Base-by-base conservation (phyloP, 2,113 vertebrate genomes). In the Pleuronectes platessa region DNA sequence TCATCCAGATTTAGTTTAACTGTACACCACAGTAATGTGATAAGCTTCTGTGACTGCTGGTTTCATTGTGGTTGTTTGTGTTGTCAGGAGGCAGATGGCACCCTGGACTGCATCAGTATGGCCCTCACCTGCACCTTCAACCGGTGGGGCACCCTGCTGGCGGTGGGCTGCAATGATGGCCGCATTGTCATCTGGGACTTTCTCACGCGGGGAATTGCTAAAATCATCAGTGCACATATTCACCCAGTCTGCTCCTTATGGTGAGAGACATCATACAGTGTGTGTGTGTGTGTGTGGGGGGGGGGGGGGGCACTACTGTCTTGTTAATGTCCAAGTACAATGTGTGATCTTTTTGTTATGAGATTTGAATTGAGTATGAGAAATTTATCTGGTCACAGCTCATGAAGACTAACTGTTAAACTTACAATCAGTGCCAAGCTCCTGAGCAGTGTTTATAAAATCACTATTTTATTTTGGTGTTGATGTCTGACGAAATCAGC, bases 151-250 rank as follows among this genome's bases (percentile, higher is more conserved):
- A 99, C 98, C 0, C 92, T 99, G 85, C 95, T 99, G 14, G 98
- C 98, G 0, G 97, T 99, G 60, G 97, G 97, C 81, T 99, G 97
- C 91, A 99, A 99, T 10, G 98, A 99, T 17, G 98, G 98, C 1
- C 95, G 97, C 18, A 99, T 99, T 47, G 98, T 99, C 84, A 98
- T 99, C 91, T 99, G 98, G 98, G 98, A 99, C 82, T 99, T 99
- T 86, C 94, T 99, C 40, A 99, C 98, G 0, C 93, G 98, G 59
- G 97, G 97, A 76, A 99, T 99, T 68, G 97, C 98, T 71, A 99
- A 99, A 85, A 99, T 99, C 89, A 99, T 99, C 82, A 99, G 97
- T 6, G 98, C 98, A 1, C 98, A 99, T 87, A 99, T 99, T 58
- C 98, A 99, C 81, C 98, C 97, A 0, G 97, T 98, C 71, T 99